Conservation (phyloP, 2,797 vertebrate species). For the Spinibarbus caldwelli region DNA sequence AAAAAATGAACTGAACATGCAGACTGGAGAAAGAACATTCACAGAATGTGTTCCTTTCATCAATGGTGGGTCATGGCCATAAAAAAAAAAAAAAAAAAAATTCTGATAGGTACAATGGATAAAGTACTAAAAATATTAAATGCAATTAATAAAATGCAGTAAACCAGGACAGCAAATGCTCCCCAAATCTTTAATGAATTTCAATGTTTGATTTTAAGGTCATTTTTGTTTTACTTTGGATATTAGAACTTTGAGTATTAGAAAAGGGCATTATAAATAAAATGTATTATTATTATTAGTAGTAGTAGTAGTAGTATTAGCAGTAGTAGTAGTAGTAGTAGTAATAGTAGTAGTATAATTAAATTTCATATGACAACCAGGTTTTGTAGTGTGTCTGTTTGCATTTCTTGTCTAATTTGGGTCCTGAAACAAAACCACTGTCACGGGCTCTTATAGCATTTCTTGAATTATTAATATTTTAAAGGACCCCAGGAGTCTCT, state of each 20-base stretch:
- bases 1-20: background rate
- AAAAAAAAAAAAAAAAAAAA: too few species aligned
- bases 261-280: background rate
- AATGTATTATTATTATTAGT: too few species aligned
- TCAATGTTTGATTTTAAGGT: background rate
- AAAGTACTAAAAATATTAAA: background rate
- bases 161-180: background rate
- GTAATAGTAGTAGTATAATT: background rate
- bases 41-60: background rate
- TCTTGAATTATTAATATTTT: conserved; percentile 2
- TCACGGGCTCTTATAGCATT: background rate
- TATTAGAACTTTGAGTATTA: background rate
- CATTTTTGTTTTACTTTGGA: background rate
- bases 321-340: too few species aligned
- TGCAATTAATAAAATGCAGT: background rate
- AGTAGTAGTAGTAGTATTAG: background rate
- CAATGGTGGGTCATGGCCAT: background rate
- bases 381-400: background rate
- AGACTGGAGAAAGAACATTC: background rate
- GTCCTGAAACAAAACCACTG: background rate
- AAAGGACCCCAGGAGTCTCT: background rate
- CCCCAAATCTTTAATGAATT: background rate
- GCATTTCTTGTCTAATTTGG: background rate
- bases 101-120: background rate
- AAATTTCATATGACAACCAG: background rate